phyloP scores from a whole-genome alignment of 2,888 invertebrate species.

The Keiferia lycopersicella region DNA sequence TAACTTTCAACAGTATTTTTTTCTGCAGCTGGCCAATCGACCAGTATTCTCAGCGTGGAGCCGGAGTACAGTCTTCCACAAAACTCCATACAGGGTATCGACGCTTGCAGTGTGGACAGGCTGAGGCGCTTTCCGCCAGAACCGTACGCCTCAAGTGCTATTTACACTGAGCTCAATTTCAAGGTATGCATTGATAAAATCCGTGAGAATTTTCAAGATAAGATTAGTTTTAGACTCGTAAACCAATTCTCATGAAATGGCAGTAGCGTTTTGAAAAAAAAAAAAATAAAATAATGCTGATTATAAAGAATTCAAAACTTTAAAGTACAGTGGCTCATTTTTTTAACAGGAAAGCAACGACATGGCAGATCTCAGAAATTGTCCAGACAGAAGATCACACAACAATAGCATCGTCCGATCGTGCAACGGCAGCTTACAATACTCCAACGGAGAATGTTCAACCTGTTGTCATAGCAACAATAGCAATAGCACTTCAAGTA shows the following conservation, averaged over 20 bases:
- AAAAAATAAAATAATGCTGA: too few relatives aligned
- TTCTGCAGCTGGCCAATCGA: slow-evolving; percentile 68
- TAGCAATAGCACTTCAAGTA: slow-evolving; percentile 73
- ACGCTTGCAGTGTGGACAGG: slow-evolving; percentile 70
- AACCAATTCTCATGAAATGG: background rate
- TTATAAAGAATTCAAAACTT: slow-evolving; percentile 52
- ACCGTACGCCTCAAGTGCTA: slow-evolving; percentile 76
- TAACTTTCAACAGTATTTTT: slow-evolving; percentile 32
- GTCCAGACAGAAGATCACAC: slow-evolving; percentile 74
- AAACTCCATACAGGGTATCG: slow-evolving; percentile 74
- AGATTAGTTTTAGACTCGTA: slow-evolving; percentile 50
- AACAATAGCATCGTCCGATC: slow-evolving; percentile 78
- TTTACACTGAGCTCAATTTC: slow-evolving; percentile 80
- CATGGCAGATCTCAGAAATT: slow-evolving; percentile 71
- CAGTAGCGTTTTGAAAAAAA: background rate
- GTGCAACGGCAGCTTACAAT: slow-evolving; percentile 75
- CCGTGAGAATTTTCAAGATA: slow-evolving; percentile 48
- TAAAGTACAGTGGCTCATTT: slow-evolving; percentile 1
- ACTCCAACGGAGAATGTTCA: slow-evolving; percentile 76
- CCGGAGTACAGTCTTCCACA: slow-evolving; percentile 76
- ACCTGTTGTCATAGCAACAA: slow-evolving; percentile 76
- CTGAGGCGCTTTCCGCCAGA: slow-evolving; percentile 70
- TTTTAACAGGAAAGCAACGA: slow-evolving; percentile 69
- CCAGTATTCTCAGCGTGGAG: slow-evolving; percentile 70
- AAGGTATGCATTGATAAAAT: slow-evolving; percentile 72